Conservation (phyloP, 2,797 vertebrate species). For the Tokudaia tokunoshimensis region DNA sequence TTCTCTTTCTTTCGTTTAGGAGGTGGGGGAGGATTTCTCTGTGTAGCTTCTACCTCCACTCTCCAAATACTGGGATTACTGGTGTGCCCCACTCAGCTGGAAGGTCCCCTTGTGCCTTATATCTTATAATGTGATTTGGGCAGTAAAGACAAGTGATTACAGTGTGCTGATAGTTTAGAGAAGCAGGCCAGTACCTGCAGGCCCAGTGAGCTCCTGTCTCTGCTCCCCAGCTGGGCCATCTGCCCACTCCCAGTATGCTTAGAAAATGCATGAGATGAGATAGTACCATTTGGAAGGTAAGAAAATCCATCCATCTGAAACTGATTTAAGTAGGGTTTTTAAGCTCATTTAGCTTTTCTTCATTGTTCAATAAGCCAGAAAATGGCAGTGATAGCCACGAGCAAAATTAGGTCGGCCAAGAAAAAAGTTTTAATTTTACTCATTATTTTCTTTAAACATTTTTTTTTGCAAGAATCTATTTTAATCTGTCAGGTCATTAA, state of each 20-base stretch:
- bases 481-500: slow-evolving; percentile 59
- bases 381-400: background rate
- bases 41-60: background rate
- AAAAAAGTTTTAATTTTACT: slow-evolving; percentile 41
- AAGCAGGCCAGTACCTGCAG: background rate
- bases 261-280: slow-evolving; percentile 47
- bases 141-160: background rate
- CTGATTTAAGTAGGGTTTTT: slow-evolving; percentile 60
- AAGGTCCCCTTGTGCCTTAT: background rate
- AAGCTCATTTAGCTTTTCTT: slow-evolving; percentile 63
- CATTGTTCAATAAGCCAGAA: slow-evolving; percentile 64
- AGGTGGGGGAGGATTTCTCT: background rate
- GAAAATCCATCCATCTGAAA: slow-evolving; percentile 27
- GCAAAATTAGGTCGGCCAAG: background rate
- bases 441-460: background rate
- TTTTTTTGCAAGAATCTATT: slow-evolving; percentile 38
- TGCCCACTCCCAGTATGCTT: background rate
- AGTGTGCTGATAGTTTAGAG: background rate
- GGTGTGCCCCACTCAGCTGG: background rate
- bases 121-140: background rate
- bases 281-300: background rate
- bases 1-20: background rate
- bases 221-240: background rate
- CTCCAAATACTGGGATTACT: background rate
- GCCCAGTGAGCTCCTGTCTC: background rate